Percentiles rank a stretch among this genome's conserved stretches.
phyloP scores from a whole-genome alignment of 1,140 invertebrate genomes.

The Drosophila setifemur region DNA sequence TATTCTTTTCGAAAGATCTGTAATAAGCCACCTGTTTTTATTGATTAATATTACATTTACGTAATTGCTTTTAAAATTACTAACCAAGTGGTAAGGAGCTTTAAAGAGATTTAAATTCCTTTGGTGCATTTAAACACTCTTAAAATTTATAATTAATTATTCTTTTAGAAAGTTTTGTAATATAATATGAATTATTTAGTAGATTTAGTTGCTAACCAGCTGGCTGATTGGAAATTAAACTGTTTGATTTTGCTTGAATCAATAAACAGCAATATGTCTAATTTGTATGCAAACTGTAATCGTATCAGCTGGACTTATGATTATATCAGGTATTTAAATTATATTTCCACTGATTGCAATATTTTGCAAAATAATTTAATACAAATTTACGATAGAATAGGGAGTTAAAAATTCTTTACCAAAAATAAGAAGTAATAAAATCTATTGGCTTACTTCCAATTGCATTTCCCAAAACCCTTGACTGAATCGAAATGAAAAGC shows the following conservation, averaged over 20 bases:
- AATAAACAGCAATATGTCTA: no score
- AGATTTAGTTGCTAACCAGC: constrained; percentile 7
- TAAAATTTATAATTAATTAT: neutral
- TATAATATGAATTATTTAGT: neutral
- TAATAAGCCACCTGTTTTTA: neutral
- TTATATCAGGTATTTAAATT: neutral
- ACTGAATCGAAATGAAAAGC: neutral
- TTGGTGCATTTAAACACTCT: neutral
- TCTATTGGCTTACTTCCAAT: neutral
- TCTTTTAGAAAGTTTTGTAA: neutral
- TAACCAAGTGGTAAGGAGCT: no score
- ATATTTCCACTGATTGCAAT: neutral
- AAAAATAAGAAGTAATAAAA: no score
- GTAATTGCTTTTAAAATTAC: neutral
- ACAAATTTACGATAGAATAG: no score
- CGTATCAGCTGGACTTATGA: neutral
- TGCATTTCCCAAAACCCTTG: constrained; percentile 15
- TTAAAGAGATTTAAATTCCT: no score
- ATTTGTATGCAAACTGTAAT: constrained; percentile 4
- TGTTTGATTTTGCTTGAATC: no score
- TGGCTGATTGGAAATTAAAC: neutral
- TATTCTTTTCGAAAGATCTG: neutral
- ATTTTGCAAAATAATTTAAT: no score
- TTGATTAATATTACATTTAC: no score
- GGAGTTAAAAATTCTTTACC: no score